Percentiles rank a stretch among this genome's conserved stretches.
Evolutionary conservation across 2,888 invertebrate genomes (phyloP).

Genomic region (Phortica magna): DNA sequence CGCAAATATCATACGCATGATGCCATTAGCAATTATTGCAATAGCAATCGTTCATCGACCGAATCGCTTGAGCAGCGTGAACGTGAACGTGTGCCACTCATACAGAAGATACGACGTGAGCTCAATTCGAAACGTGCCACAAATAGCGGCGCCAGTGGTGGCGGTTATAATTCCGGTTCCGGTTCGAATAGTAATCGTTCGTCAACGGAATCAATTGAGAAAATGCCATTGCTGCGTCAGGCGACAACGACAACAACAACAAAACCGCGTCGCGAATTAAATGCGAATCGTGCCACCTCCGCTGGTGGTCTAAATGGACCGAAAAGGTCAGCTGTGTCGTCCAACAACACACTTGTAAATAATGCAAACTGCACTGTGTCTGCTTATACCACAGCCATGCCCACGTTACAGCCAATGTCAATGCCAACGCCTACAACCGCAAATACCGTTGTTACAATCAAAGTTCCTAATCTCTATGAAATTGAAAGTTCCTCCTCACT

Average conservation of each 20-base stretch:
- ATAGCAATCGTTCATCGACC: constrained; percentile 57
- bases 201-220: constrained; percentile 73
- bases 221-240: constrained; percentile 62
- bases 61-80: constrained; percentile 60
- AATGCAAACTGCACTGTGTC: constrained; percentile 38
- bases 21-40: constrained; percentile 68
- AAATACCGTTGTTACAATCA: constrained; percentile 57
- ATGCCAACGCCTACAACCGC: constrained; percentile 37
- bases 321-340: constrained; percentile 63
- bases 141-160: constrained; percentile 55
- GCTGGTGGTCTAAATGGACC: constrained; percentile 48
- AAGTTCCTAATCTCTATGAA: constrained; percentile 70
- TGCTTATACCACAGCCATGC: constrained; percentile 38
- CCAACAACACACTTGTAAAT: constrained; percentile 31
- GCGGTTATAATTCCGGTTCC: constrained; percentile 65
- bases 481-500: constrained; percentile 71
- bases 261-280: constrained; percentile 66
- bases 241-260: constrained; percentile 45
- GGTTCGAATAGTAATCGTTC: constrained; percentile 71
- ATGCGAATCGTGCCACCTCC: constrained; percentile 70
- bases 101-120: constrained; percentile 72
- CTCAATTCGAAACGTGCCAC: constrained; percentile 70
- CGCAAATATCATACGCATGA: constrained; percentile 74
- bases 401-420: not conserved
- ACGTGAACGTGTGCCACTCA: constrained; percentile 63